Base-by-base conservation (phyloP, 2,888 invertebrate species). In the Venusia cambrica region DNA sequence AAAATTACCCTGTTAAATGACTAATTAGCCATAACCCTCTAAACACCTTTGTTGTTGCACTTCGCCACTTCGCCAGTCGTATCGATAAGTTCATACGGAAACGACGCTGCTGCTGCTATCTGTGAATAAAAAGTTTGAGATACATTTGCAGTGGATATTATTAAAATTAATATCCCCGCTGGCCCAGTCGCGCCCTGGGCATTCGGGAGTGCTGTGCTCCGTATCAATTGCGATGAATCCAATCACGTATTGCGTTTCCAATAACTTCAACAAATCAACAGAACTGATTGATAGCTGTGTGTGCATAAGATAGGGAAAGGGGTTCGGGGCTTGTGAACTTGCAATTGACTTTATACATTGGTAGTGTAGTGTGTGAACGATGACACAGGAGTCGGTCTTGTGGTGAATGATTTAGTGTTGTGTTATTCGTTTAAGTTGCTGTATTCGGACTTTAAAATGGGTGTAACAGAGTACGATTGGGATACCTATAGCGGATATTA, bases 391-490 rank as follows among this genome's bases (percentile, higher is more conserved):
- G 54, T 57, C 54, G 54, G 22, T 27, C 22, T 19, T 12, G 45
- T 57, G 52, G 57, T 64, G 63, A 63, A 57, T 64, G 65, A 70
- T 70, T 61, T 62, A 63, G 57, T 68, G 57, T 25, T 45, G 54
- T 64, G 57, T 45, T 29, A 35, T 34, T 43, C 15, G 30, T 37
- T 51, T 48, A 63, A 54, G 61, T 57, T 59, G 51, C 59, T 52
- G 61, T 58, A 59, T 57, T 62, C 57, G 44, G 48, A 64, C 48
- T 62, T 72, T 59, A 81, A 79, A 66, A 87, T 87, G 87, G 87
- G 87, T 74, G 79, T 84, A n/a, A n/a, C n/a, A 73, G 81, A 85
- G 46, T 84, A 68, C 53, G 84, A 85, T 62, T 87, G 84, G 85
- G 85, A 85, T 56, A 73, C 83, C 51, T 80, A 73, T 56, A 77